phyloP scores from a whole-genome alignment of 2,888 invertebrate species.

The Strigamia crassipes region DNA sequence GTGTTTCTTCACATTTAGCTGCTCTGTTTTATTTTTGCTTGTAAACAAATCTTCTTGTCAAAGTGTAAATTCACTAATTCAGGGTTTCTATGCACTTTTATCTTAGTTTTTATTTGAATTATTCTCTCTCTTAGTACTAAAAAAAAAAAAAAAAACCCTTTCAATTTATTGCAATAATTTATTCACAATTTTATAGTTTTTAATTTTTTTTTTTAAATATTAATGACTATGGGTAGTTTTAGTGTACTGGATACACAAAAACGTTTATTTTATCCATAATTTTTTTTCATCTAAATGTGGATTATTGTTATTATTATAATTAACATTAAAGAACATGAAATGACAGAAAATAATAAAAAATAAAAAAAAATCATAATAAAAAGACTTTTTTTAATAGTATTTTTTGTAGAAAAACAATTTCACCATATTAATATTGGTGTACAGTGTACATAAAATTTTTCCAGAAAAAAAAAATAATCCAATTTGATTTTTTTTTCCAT shows the following conservation, averaged over 20 bases:
- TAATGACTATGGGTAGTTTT: constrained; percentile 10
- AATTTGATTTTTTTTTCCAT: neutral
- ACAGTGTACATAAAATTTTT: constrained; percentile 29
- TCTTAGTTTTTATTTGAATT: neutral
- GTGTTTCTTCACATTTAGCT: constrained; percentile 40
- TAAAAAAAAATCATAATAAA: too few relatives aligned
- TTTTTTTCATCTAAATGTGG: constrained; percentile 35
- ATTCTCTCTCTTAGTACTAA: constrained; percentile 14
- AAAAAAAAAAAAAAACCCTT: neutral
- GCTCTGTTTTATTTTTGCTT: constrained; percentile 27
- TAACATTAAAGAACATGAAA: neutral
- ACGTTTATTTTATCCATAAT: neutral
- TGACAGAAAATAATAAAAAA: neutral
- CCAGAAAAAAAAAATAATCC: neutral
- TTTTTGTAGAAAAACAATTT: constrained; percentile 36
- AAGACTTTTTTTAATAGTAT: neutral
- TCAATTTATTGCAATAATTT: constrained; percentile 40
- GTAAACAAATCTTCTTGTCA: constrained; percentile 35
- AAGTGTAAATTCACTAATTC: constrained; percentile 42
- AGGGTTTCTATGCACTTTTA: constrained; percentile 39
- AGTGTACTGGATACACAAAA: constrained; percentile 31
- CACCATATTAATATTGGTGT: neutral
- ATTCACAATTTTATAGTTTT: neutral
- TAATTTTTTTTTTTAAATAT: neutral
- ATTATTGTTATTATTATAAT: neutral